These are phyloP conservation scores for Eudyptes chrysolophus DNA, from an alignment of 2,113 vertebrate genomes.

Conservation along the genomic window DNA sequence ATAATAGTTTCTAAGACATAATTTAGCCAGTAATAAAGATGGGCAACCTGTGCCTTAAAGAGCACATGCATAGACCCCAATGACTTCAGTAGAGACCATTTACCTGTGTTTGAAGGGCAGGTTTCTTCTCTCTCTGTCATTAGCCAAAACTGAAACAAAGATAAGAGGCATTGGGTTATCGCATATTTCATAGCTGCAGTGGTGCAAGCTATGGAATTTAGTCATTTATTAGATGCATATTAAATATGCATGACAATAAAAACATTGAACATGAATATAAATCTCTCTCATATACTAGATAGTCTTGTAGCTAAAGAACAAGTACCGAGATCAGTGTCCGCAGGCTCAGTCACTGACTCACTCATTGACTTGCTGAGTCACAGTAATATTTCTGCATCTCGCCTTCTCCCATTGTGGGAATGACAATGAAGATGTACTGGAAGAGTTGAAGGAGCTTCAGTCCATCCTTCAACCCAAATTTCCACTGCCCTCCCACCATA, in stretches of 20 bases:
- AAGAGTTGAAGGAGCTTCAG: neutral
- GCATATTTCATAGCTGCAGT: neutral
- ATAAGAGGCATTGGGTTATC: neutral
- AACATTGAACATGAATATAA: neutral
- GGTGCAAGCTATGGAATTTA: neutral
- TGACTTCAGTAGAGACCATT: neutral
- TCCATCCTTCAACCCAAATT: neutral
- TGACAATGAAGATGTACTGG: neutral
- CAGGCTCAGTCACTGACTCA: neutral
- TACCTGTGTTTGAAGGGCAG: neutral
- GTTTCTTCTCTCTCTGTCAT: neutral
- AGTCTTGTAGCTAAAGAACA: neutral
- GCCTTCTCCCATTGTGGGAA: neutral
- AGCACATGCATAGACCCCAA: neutral
- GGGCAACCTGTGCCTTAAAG: neutral
- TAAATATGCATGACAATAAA: neutral
- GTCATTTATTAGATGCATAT: neutral
- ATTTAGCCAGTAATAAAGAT: neutral
- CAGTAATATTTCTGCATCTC: neutral
- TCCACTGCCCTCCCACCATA: neutral
- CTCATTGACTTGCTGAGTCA: neutral
- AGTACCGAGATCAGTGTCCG: neutral
- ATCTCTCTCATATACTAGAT: neutral
- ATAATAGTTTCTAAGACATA: neutral
- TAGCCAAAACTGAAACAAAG: neutral